Evolutionary conservation across 2,888 invertebrate genomes (phyloP).

Genomic region (Venusia cambrica): DNA sequence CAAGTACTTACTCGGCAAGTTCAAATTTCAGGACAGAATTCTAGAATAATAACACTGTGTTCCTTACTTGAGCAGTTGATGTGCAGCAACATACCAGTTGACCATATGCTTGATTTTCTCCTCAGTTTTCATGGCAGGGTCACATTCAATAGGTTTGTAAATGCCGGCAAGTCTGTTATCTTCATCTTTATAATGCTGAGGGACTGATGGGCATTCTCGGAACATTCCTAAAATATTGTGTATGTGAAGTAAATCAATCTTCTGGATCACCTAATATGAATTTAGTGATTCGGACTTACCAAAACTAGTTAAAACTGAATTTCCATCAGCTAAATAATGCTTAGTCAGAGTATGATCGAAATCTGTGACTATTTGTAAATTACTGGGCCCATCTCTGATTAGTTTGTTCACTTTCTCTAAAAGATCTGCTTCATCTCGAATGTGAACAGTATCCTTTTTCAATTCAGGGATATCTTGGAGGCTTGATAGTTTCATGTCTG

Average conservation of each 20-base stretch:
- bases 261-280: background rate
- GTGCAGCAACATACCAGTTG: slow-evolving; percentile 89
- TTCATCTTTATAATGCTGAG: slow-evolving; percentile 82
- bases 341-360: slow-evolving; percentile 95
- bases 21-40: too few species aligned
- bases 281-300: slow-evolving; percentile 66
- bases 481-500: slow-evolving; percentile 52
- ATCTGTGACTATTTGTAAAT: slow-evolving; percentile 92
- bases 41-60: slow-evolving; percentile 1
- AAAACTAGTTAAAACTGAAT: slow-evolving; percentile 88
- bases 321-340: slow-evolving; percentile 86
- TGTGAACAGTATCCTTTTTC: slow-evolving; percentile 49
- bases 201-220: slow-evolving; percentile 85
- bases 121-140: slow-evolving; percentile 85
- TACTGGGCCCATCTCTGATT: slow-evolving; percentile 68
- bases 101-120: slow-evolving; percentile 90
- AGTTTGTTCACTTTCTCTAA: slow-evolving; percentile 64
- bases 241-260: too few species aligned
- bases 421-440: slow-evolving; percentile 52
- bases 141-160: slow-evolving; percentile 93
- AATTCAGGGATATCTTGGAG: slow-evolving; percentile 58
- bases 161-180: slow-evolving; percentile 82
- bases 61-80: slow-evolving; percentile 82
- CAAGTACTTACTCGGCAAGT: too few species aligned
- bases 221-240: slow-evolving; percentile 83